phyloP scores from a whole-genome alignment of 2,113 vertebrate species.

The Potamarius usumacintae region DNA sequence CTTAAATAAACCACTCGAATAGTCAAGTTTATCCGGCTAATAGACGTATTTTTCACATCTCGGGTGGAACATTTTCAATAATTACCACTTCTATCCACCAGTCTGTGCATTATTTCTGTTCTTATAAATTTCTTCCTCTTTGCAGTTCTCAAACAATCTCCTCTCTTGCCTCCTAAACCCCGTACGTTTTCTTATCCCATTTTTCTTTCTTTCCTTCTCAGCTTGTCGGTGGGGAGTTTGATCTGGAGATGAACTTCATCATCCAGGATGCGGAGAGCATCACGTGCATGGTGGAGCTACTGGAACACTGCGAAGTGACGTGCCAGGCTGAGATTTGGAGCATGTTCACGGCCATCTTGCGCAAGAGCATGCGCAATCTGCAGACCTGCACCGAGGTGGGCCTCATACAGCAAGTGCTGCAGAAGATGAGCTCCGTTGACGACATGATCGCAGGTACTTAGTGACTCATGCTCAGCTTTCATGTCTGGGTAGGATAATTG shows the following conservation, averaged over 20 bases:
- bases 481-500: neutral
- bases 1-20: conserved; percentile 49
- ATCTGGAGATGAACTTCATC: conserved; percentile 99
- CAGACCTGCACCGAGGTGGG: conserved; percentile 99
- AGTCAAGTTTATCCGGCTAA: conserved; percentile 59
- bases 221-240: conserved; percentile 98
- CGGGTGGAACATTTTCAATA: neutral
- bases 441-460: conserved; percentile 97
- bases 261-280: conserved; percentile 99
- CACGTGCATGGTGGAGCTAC: conserved; percentile 96
- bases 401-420: conserved; percentile 95
- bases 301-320: conserved; percentile 97
- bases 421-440: conserved; percentile 95
- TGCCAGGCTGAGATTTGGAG: conserved; percentile 99
- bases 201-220: conserved; percentile 56
- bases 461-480: neutral
- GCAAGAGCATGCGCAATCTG: conserved; percentile 97
- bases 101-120: neutral
- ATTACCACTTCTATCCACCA: neutral
- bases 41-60: neutral
- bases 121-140: neutral
- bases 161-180: neutral
- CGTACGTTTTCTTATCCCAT: neutral
- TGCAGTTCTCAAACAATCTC: neutral
- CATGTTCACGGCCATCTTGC: conserved; percentile 98